Conservation (phyloP, 1,140 invertebrate genomes). For the Metopolophium dirhodum region DNA sequence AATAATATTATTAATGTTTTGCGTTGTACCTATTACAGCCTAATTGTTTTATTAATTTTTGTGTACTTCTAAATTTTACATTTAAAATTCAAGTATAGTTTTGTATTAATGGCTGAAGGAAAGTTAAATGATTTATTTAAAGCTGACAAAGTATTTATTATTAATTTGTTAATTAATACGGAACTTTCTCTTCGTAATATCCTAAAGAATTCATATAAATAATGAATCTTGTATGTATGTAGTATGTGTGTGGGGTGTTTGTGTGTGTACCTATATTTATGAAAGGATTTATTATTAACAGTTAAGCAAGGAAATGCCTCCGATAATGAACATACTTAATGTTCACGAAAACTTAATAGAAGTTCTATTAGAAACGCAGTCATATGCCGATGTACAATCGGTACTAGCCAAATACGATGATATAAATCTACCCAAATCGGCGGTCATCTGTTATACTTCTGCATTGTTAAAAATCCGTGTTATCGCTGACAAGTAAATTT, state of each 20-base stretch:
- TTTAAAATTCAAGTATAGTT: background rate
- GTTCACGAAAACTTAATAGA: constrained; percentile 99
- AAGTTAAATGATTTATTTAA: background rate
- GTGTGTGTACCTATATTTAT: background rate
- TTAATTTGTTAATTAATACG: background rate
- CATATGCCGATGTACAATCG: constrained; percentile 95
- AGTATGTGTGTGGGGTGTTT: background rate
- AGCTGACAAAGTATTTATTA: background rate
- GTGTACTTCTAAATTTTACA: background rate
- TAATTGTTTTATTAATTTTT: background rate
- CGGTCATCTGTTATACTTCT: constrained; percentile 96
- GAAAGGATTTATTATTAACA: constrained; percentile 62
- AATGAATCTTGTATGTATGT: background rate
- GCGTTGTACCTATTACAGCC: background rate
- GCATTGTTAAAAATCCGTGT: constrained; percentile 91
- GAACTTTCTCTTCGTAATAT: background rate
- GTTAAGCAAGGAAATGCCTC: constrained; percentile 95
- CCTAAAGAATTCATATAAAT: background rate
- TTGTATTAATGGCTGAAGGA: background rate
- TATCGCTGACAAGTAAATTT: constrained; percentile 86
- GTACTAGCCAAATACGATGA: constrained; percentile 97
- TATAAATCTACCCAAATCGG: constrained; percentile 93
- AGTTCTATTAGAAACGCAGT: constrained; percentile 92
- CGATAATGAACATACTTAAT: constrained; percentile 94
- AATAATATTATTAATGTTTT: background rate